These are phyloP conservation scores for Sapajus apella DNA, from an alignment of 2,113 vertebrate species.

Conservation along the genomic window DNA sequence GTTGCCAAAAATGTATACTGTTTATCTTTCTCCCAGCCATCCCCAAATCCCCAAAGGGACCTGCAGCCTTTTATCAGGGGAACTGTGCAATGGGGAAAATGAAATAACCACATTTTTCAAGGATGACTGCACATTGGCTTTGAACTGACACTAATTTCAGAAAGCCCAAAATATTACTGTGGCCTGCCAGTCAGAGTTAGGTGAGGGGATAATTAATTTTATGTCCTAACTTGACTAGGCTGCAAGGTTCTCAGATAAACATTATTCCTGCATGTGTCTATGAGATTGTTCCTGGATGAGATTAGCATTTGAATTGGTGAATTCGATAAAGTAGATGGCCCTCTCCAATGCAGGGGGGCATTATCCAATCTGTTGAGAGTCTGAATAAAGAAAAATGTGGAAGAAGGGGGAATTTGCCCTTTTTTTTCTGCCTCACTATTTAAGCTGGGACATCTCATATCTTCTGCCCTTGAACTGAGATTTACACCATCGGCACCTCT, in stretches of 20 bases:
- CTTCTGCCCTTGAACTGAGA: neutral
- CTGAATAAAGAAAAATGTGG: neutral
- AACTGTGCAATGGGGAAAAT: neutral
- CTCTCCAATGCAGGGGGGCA: neutral
- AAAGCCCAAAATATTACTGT: neutral
- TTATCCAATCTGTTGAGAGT: neutral
- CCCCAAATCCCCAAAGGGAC: neutral
- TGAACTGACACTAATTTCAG: neutral
- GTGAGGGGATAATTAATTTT: neutral
- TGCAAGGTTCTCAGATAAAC: neutral
- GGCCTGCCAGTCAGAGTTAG: neutral
- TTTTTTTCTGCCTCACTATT: neutral
- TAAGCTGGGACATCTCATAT: neutral
- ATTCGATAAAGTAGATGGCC: neutral
- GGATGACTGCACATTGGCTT: neutral
- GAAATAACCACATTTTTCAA: neutral
- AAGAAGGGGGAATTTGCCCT: neutral
- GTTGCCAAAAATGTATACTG: neutral
- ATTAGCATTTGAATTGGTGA: no score
- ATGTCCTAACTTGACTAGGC: neutral
- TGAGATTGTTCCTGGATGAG: neutral
- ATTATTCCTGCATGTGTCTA: neutral
- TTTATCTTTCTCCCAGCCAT: neutral
- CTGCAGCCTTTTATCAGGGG: neutral
- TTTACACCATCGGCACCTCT: neutral